A percentile compares a stretch with the other conserved stretches of the same genome.
These are phyloP conservation scores for Dallia pectoralis DNA, from an alignment of 2,797 vertebrate genomes.

Conservation along the genomic window DNA sequence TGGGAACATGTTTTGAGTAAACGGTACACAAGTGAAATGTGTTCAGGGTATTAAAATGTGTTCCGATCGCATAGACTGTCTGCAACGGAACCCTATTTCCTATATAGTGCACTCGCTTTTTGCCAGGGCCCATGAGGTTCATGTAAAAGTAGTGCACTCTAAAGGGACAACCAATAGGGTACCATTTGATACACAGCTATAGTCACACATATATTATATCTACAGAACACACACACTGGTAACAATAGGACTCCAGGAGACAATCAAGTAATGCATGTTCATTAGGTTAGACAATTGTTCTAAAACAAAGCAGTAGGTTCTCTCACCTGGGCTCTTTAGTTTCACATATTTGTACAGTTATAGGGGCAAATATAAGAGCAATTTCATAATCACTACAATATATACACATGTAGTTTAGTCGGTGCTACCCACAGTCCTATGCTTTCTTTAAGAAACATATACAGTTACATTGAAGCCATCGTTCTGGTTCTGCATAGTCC, in stretches of 20 bases:
- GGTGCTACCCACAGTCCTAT: slow-evolving; percentile 43
- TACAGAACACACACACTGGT: slow-evolving; percentile 24
- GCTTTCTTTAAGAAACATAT: slow-evolving; percentile 50
- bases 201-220: slow-evolving; percentile 27
- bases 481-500: slow-evolving; percentile 56
- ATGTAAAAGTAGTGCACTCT: not conserved
- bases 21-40: slow-evolving; percentile 48
- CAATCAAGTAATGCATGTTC: slow-evolving; percentile 35
- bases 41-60: slow-evolving; percentile 30
- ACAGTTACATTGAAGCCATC: slow-evolving; percentile 52
- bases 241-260: slow-evolving; percentile 28
- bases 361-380: slow-evolving; percentile 47
- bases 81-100: not conserved
- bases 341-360: slow-evolving; percentile 48
- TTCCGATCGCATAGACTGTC: not conserved
- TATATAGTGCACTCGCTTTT: not conserved
- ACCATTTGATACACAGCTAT: slow-evolving; percentile 14
- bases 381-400: slow-evolving; percentile 56
- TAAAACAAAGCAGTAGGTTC: slow-evolving; percentile 30
- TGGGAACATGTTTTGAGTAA: slow-evolving; percentile 53
- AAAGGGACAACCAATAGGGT: not conserved
- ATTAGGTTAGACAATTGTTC: slow-evolving; percentile 22
- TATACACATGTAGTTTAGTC: slow-evolving; percentile 60
- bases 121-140: not conserved
- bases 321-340: slow-evolving; percentile 33